Evolutionary conservation across 2,113 vertebrate genomes (phyloP), one percentile per base, ranked within the genome.

Genomic region (Galemys pyrenaicus): DNA sequence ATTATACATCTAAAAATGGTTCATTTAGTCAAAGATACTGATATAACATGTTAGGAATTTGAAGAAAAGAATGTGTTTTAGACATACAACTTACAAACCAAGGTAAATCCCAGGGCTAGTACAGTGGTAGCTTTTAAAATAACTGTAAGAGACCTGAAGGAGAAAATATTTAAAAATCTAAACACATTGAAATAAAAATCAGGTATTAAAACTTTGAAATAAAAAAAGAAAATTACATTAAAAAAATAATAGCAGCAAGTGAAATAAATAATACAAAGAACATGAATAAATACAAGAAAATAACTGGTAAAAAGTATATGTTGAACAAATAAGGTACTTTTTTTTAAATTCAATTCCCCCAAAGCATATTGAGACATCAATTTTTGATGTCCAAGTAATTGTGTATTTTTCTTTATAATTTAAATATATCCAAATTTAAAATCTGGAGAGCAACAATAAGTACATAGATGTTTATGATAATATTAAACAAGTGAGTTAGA

Each of bases 361-460:
- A 71, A 71, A n/a, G 56, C 0, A 56, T 56, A 6, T 49, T 49
- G 30, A 11, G 56, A n/a, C 4, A 46, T 91, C 37, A 93, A 85
- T 80, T 56, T 6, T 7, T 88, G 2, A 49, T 67, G 20, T 28
- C 30, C 13, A 74, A 46, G 11, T 62, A 95, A 79, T 44, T 51
- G 28, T 92, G 3, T 60, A 54, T 51, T 79, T 85, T 75, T 70
- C 1, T 74, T 80, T 85, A 30, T 28, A 80, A 73, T 32, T 92
- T 74, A 9, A 51, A 94, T 92, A 28, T 54, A 80, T 46, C 17
- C 85, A 92, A 37, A 92, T 89, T 68, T 89, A 44, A 74, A 92
- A 74, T 70, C 67, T 75, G 49, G 17, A 82, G 32, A 87, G 9
- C 2, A 71, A 44, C 44, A 44, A 44, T 44, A 44, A 44, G 44